These are phyloP conservation scores for Podargus strigoides DNA, from an alignment of 2,797 vertebrate genomes.

Conservation along the genomic window DNA sequence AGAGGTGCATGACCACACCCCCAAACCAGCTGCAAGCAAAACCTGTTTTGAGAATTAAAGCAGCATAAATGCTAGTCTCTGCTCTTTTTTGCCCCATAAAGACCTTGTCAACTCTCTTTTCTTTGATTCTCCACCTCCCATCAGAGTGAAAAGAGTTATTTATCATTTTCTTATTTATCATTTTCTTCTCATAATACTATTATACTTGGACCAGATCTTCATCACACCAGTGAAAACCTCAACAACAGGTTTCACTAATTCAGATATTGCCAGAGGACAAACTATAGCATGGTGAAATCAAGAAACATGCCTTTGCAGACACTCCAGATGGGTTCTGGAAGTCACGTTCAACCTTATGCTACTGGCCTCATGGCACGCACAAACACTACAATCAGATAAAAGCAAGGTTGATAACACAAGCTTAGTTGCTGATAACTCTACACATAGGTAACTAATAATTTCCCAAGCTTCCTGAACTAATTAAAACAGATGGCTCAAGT, in stretches of 20 bases:
- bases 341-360: neutral
- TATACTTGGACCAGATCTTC: neutral
- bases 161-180: neutral
- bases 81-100: neutral
- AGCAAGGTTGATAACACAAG: neutral
- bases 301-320: neutral
- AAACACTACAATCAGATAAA: neutral
- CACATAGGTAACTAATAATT: neutral
- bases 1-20: neutral
- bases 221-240: neutral
- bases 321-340: neutral
- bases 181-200: neutral
- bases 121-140: neutral
- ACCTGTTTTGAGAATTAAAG: slow-evolving; percentile 36
- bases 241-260: neutral
- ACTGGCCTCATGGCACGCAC: neutral
- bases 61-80: neutral
- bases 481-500: neutral
- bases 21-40: slow-evolving; percentile 27
- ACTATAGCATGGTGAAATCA: neutral
- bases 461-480: slow-evolving; percentile 4
- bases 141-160: neutral
- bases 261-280: neutral
- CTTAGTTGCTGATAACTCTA: neutral
- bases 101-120: neutral